Base-by-base conservation (phyloP, 2,113 vertebrate genomes). In the Oncorhynchus mykiss region DNA sequence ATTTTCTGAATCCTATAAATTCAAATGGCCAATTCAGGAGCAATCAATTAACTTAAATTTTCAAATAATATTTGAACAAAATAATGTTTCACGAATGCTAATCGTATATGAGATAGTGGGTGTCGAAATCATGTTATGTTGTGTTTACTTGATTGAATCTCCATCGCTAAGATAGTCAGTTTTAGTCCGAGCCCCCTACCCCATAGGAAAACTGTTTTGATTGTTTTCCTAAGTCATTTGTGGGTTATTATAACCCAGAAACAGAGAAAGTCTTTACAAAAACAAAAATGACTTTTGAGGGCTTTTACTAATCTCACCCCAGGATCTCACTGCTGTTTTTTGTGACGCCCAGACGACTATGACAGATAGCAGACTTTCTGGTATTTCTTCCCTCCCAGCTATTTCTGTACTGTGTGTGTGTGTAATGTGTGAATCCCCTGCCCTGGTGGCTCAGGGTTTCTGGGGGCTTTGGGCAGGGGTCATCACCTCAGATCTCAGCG, bases 311-410 rank as follows among this genome's bases (percentile, higher is more conserved):
- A 64, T 88, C 70, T 82, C 78, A 48, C 66, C 60, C 77, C 51
- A 48, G 71, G 70, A 80, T 86, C 78, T 45, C 51, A 48, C 24
- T 82, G 66, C 80, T 69, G 85, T 80, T 88, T 79, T 84, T 82
- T 81, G 70, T 80, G 70, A 83, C 9, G 74, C 75, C 73, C 71
- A 69, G 39, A 11, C 73, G 79, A 80, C 76, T 83, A 62, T 75
- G 82, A 84, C 75, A 71, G 51, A 51, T 34, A 39, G 69, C 71
- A 74, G 75, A 79, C 3, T 27, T 27, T 29, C 31, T 70, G 62
- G 14, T 79, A 25, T 74, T 84, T 79, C 66, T 82, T 74, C 65
- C 59, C 59, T 31, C 2, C 25, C 5, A 29, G 62, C 75, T 75
- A 39, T 75, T 71, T 67, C 67, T 80, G 57, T 24, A 75, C 54